phyloP scores from a whole-genome alignment of 2,797 vertebrate genomes.

The Anomalospiza imberbis region DNA sequence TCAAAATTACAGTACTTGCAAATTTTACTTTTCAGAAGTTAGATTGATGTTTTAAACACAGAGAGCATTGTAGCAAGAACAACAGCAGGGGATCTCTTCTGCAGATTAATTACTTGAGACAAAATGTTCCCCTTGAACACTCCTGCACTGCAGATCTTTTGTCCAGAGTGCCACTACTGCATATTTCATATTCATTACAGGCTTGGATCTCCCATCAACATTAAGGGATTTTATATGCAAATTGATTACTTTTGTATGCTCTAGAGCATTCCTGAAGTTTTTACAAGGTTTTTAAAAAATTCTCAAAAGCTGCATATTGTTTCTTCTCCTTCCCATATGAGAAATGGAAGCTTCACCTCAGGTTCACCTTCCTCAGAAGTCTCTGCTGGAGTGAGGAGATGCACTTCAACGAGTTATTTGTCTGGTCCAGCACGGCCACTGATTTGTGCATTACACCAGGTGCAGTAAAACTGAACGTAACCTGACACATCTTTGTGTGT shows the following conservation, averaged over 20 bases:
- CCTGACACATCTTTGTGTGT: neutral
- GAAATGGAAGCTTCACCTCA: conserved; percentile 18
- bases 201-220: conserved; percentile 45
- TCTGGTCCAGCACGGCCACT: neutral
- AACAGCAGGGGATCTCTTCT: conserved; percentile 63
- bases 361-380: conserved; percentile 48
- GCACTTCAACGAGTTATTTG: neutral
- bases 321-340: neutral
- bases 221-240: conserved; percentile 63
- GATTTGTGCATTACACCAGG: neutral
- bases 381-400: neutral
- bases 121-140: conserved; percentile 64
- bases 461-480: neutral
- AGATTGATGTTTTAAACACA: conserved; percentile 62
- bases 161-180: conserved; percentile 59
- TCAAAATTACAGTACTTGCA: conserved; percentile 53
- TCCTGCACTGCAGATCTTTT: conserved; percentile 68
- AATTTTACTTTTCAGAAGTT: conserved; percentile 62
- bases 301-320: conserved; percentile 47
- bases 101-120: conserved; percentile 72
- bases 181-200: conserved; percentile 55
- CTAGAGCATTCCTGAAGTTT: conserved; percentile 46
- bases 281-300: neutral
- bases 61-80: conserved; percentile 55
- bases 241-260: conserved; percentile 64